These are phyloP conservation scores for Ectropis grisescens DNA, from an alignment of 1,140 invertebrate species.

Conservation along the genomic window DNA sequence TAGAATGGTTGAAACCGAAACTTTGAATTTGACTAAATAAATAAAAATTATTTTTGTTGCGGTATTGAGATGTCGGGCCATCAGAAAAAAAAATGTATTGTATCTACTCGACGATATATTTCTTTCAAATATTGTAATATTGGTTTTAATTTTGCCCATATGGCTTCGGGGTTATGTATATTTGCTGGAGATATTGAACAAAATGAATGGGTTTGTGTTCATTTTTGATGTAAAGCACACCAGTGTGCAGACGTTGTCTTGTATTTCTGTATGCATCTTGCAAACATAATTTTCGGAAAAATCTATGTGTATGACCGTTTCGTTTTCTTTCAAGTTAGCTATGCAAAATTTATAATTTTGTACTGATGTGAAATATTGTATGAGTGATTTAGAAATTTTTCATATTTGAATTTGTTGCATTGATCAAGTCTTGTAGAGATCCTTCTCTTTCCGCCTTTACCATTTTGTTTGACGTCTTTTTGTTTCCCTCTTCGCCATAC, in stretches of 20 bases:
- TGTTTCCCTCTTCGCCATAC: not conserved
- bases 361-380: too few relatives aligned
- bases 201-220: slow-evolving; percentile 2
- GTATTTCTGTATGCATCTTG: slow-evolving; percentile 11
- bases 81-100: slow-evolving; percentile 14
- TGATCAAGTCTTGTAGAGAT: not conserved
- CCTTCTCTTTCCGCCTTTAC: not conserved
- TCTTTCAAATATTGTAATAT: slow-evolving; percentile 7
- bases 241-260: slow-evolving; percentile 10
- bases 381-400: slow-evolving; percentile 7
- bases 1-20: not conserved
- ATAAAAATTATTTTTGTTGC: slow-evolving; percentile 17
- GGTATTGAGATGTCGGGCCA: slow-evolving; percentile 11
- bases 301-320: slow-evolving; percentile 10
- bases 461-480: not conserved
- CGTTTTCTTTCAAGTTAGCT: slow-evolving; percentile 1
- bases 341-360: not conserved
- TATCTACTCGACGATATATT: slow-evolving; percentile 1
- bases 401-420: not conserved
- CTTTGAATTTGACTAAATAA: slow-evolving; percentile 3
- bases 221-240: slow-evolving; percentile 1
- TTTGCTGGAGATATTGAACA: slow-evolving; percentile 4
- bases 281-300: slow-evolving; percentile 12
- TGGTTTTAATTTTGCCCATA: slow-evolving; percentile 13
- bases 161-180: slow-evolving; percentile 9